phyloP scores from a whole-genome alignment of 2,797 vertebrate species.

The Macropodus opercularis region DNA sequence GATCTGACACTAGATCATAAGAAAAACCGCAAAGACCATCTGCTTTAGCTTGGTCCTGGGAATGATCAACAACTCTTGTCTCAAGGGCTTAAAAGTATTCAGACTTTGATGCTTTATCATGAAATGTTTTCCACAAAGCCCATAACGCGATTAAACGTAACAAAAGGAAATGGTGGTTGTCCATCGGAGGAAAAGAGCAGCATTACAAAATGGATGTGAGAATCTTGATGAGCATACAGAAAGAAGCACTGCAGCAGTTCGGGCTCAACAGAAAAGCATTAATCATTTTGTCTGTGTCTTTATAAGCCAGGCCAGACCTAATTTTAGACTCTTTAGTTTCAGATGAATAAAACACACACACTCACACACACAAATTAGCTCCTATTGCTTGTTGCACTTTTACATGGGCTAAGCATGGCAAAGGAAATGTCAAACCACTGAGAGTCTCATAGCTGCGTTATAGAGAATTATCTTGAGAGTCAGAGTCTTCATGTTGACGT shows the following conservation, averaged over 20 bases:
- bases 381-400: slow-evolving; percentile 11
- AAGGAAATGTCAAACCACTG: slow-evolving; percentile 17
- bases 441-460: slow-evolving; percentile 1
- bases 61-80: background rate
- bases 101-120: background rate
- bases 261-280: slow-evolving; percentile 42
- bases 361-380: background rate
- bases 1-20: slow-evolving; percentile 5
- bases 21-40: background rate
- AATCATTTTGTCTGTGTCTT: slow-evolving; percentile 60
- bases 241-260: slow-evolving; percentile 21
- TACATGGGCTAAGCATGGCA: slow-evolving; percentile 2
- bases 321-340: slow-evolving; percentile 53
- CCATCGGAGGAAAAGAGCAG: slow-evolving; percentile 14
- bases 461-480: slow-evolving; percentile 14
- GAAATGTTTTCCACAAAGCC: slow-evolving; percentile 19
- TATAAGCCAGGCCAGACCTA: slow-evolving; percentile 43
- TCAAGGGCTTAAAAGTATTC: slow-evolving; percentile 14
- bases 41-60: background rate
- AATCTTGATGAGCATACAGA: slow-evolving; percentile 1
- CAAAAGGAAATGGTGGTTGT: background rate
- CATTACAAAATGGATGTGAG: slow-evolving; percentile 8
- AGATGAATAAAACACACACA: slow-evolving; percentile 18
- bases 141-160: slow-evolving; percentile 13
- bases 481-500: slow-evolving; percentile 20